Evolutionary conservation across 92 coral and sea anemone genomes (phyloP).

Genomic region (Metridium senile): DNA sequence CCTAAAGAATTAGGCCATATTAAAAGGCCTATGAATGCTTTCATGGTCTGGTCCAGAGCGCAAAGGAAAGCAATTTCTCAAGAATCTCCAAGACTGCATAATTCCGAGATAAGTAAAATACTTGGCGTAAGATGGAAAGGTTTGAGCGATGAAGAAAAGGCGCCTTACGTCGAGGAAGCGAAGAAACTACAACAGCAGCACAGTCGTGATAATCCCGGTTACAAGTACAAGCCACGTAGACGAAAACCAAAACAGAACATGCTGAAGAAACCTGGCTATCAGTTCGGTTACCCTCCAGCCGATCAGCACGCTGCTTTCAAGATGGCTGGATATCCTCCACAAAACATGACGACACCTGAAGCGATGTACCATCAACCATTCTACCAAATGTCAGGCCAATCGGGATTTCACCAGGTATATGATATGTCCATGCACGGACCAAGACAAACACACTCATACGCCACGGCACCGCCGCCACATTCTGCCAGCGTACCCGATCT

Average conservation of each 20-base stretch:
- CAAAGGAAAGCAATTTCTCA: slow-evolving; percentile 80
- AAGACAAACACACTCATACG: slow-evolving; percentile 69
- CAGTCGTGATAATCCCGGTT: slow-evolving; percentile 92
- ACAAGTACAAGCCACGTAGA: slow-evolving; percentile 95
- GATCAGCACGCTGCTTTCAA: slow-evolving; percentile 86
- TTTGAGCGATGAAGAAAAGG: slow-evolving; percentile 81
- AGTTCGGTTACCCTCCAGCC: slow-evolving; percentile 76
- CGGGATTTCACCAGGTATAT: slow-evolving; percentile 74
- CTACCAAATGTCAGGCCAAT: slow-evolving; percentile 79
- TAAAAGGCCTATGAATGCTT: slow-evolving; percentile 99
- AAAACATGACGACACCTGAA: slow-evolving; percentile 78
- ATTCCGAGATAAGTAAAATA: slow-evolving; percentile 96
- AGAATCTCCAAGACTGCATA: slow-evolving; percentile 95
- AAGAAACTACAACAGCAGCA: slow-evolving; percentile 93
- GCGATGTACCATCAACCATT: slow-evolving; percentile 78
- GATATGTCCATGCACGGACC: slow-evolving; percentile 86
- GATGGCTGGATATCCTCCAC: slow-evolving; percentile 77
- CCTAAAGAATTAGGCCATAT: slow-evolving; percentile 86
- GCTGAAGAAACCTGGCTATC: slow-evolving; percentile 88
- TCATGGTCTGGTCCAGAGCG: slow-evolving; percentile 98
- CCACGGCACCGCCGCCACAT: slow-evolving; percentile 65
- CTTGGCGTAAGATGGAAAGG: slow-evolving; percentile 88
- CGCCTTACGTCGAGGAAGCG: slow-evolving; percentile 86
- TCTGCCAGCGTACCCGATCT: slow-evolving; percentile 64
- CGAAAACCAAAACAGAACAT: slow-evolving; percentile 88